Evolutionary conservation across 2,797 vertebrate genomes (phyloP), one percentile per base, ranked within the genome.

Genomic region (Anabacerthia variegaticeps): DNA sequence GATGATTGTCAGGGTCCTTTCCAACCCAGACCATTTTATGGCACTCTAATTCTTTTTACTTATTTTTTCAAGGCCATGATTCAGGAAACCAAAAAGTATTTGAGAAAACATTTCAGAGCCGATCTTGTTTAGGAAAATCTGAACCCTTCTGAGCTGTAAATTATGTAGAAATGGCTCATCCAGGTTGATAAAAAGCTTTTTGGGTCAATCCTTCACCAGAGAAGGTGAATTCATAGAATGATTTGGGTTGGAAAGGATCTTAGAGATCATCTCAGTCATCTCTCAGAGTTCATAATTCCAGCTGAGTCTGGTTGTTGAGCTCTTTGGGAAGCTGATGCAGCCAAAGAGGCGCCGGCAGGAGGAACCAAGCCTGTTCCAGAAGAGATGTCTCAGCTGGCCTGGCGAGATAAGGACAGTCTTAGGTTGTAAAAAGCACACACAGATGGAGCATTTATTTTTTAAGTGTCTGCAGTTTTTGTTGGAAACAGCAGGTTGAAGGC

Each of bases 361-460:
- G 71, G 49, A 91, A 87, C 87, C 6, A 3, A 83, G 83, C 92
- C 85, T 77, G 95, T 92, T 96, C 76, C 52, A 39, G 88, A 96
- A 94, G 4, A 3, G 13, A 61, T 41, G 92, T 13, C 82, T 96
- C 88, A 81, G 93, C 95, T 41, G 20, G 22, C 8, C 36, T 23
- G 18, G 24, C 12, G 34, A 93, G 92, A 94, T 94, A 96, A 94
- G 56, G 49, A 86, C 51, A 67, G 39, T 51, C 88, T 91, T 62
- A 93, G 61, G 8, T 44, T 21, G 90, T 56, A 28, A 95, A 92
- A 94, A 51, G 12, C 2, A 51, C 28, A 2, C 18, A 7, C 34
- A 44, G 17, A 8, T 37, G 41, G 59, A 39, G 6, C 14, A 3
- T 32, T 89, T 43, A 15, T 22, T 82, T 52, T 37, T 6, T 43